Evolutionary conservation across 2,888 invertebrate species (phyloP), one percentile per base, ranked within the genome.

Genomic region (Andricus quercusramuli): DNA sequence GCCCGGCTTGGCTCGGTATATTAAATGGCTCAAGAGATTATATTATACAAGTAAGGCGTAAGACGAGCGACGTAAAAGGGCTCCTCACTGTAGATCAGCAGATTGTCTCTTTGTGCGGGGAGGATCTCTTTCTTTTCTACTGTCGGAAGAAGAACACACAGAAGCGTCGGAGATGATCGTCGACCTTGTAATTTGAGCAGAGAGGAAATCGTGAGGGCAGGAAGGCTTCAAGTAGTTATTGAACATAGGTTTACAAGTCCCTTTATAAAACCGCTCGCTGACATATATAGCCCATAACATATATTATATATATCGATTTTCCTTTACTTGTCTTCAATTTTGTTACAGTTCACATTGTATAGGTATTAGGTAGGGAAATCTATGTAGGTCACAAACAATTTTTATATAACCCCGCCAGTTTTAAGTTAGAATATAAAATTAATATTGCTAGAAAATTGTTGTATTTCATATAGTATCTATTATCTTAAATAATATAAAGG

Each of bases 141-240:
- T 44, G 64, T 20, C 62, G 13, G 22, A 37, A 22, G 68, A 37
- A n/a, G 68, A 68, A 22, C 29, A 68, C 20, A 22, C 44, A 77
- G 64, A 77, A 77, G 77, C 64, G 41, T 56, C 44, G 47, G 32
- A 62, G 77, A 77, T 77, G 77, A 77, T 77, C 59, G 78, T 76
- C 83, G 82, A 80, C 82, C 83, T 83, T 82, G 83, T 83, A 78
- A 83, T 83, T 82, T 81, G 83, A 83, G 81, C 67, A 68, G 70
- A 79, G 78, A 56, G 32, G 74, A 74, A 78, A 78, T 80, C 81
- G 77, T 64, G 65, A 32, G 67, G 82, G 82, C 82, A 84, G 83
- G 79, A 83, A 80, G 83, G 78, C 82, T 82, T 78, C 74, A 80
- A 80, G 74, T 56, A 74, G 56, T 56, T 56, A 13, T 32, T 56